Percentiles rank a stretch among this genome's conserved stretches.
Conservation (phyloP, 2,797 vertebrate genomes). For the Lophura swinhoii region DNA sequence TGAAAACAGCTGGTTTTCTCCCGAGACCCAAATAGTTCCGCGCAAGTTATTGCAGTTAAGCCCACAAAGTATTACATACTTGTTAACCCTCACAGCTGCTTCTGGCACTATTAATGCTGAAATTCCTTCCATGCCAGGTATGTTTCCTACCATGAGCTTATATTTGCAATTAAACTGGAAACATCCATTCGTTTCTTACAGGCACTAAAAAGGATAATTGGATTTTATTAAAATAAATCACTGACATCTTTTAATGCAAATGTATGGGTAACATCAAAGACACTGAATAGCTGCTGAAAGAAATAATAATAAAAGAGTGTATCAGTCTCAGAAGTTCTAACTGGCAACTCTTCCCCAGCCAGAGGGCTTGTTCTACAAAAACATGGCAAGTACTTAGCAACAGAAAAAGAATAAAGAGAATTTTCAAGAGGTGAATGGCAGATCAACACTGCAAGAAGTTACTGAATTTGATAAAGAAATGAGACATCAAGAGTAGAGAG, state of each 20-base stretch:
- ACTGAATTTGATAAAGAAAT: slow-evolving; percentile 42
- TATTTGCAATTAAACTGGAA: slow-evolving; percentile 34
- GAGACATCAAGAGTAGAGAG: not conserved
- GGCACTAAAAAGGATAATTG: slow-evolving; percentile 22
- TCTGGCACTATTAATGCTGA: not conserved
- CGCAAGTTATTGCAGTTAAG: not conserved
- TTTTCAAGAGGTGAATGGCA: slow-evolving; percentile 47
- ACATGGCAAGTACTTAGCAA: slow-evolving; percentile 16
- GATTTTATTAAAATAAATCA: slow-evolving; percentile 49
- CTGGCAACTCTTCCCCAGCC: slow-evolving; percentile 25
- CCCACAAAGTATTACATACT: not conserved
- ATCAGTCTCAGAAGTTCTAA: slow-evolving; percentile 30
- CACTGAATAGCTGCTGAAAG: slow-evolving; percentile 8
- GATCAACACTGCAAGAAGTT: slow-evolving; percentile 26
- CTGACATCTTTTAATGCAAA: slow-evolving; percentile 46
- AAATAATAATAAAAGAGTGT: slow-evolving; percentile 40
- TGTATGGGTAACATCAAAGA: slow-evolving; percentile 47
- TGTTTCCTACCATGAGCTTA: not conserved
- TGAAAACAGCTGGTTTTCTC: not conserved
- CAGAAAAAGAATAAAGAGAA: slow-evolving; percentile 63
- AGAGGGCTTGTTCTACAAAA: slow-evolving; percentile 47
- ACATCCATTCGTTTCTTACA: slow-evolving; percentile 19
- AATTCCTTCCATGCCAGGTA: not conserved
- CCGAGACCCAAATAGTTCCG: not conserved
- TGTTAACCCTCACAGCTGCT: not conserved